These are phyloP conservation scores for Mythimna albipuncta DNA, from an alignment of 2,888 invertebrate species.

Conservation along the genomic window DNA sequence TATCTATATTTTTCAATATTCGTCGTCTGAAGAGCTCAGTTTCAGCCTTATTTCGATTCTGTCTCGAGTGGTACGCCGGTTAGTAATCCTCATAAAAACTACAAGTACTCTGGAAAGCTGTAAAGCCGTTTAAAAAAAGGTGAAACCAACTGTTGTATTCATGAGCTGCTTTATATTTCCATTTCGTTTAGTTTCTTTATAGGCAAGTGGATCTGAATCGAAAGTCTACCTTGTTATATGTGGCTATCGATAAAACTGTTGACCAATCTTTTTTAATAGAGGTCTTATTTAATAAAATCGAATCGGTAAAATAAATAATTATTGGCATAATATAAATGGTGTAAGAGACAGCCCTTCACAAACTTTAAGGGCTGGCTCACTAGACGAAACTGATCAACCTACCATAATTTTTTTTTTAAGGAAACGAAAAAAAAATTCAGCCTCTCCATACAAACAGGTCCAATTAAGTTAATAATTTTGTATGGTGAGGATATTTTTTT, in stretches of 20 bases:
- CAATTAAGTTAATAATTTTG: too few relatives aligned
- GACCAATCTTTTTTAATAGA: background rate
- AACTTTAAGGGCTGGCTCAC: too few relatives aligned
- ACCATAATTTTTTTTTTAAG: too few relatives aligned
- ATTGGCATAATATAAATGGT: too few relatives aligned
- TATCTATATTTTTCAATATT: background rate
- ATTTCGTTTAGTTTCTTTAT: slow-evolving; percentile 56
- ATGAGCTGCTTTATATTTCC: slow-evolving; percentile 52
- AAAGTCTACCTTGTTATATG: slow-evolving; percentile 20
- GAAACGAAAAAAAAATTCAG: too few relatives aligned
- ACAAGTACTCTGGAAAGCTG: slow-evolving; percentile 43
- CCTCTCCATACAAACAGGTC: too few relatives aligned
- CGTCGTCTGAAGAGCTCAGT: background rate
- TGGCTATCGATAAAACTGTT: background rate
- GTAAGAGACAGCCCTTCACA: too few relatives aligned
- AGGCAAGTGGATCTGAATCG: slow-evolving; percentile 22
- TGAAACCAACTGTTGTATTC: slow-evolving; percentile 38
- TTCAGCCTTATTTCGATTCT: slow-evolving; percentile 21
- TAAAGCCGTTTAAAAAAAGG: slow-evolving; percentile 51
- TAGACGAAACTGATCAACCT: too few relatives aligned
- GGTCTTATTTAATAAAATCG: too few relatives aligned
- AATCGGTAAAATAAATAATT: too few relatives aligned
- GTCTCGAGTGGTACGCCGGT: slow-evolving; percentile 14
- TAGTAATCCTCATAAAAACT: slow-evolving; percentile 54
- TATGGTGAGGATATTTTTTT: too few relatives aligned